Base-by-base conservation (phyloP, 2,113 vertebrate genomes). In the Calidris pugnax region DNA sequence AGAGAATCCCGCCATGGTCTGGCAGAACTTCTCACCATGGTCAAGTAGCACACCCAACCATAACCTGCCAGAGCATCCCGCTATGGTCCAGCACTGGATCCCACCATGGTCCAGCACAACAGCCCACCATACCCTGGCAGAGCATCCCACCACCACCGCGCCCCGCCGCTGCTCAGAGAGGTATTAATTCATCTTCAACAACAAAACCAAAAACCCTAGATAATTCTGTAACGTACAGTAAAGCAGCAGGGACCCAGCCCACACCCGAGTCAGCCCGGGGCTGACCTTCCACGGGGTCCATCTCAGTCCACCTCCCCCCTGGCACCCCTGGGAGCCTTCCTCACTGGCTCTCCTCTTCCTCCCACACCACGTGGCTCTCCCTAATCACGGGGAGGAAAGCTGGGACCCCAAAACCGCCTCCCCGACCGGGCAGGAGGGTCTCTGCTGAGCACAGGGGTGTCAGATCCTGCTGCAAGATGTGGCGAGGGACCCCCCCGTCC, bases 381-480 rank as follows among this genome's bases (percentile, higher is more conserved):
- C 60, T 12, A 2, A 5, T 14, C 2, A 1, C 14, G 2, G 23
- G 33, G 37, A 7, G 47, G 47, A 47, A 26, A 43, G 33, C 28
- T 4, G 7, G 11, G 77, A n/a, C 0, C 2, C 53, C 66, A 32
- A 14, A 53, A 20, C 39, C 10, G 10, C 47, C 64, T 8, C 26
- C 22, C 15, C 22, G 4, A 7, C 2, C 22, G 9, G 35, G 17
- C 2, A 1, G 43, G 60, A 50, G 47, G 43, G n/a, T 45, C 43
- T 45, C n/a, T 28, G 48, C 59, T 10, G 47, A 63, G 48, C 22
- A 23, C 1, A 0, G 48, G 78, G 71, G 15, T 19, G 53, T 71
- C 6, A 1, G 47, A 10, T 62, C n/a, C 35, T 19, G 64, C 59
- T 6, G 0, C 0, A 2, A 68, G 37, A 33, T 39, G 10, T 5